A percentile compares a stretch with the other conserved stretches of the same genome.
These are phyloP conservation scores for Hemibagrus wyckioides DNA, from an alignment of 2,113 vertebrate genomes.

Conservation along the genomic window DNA sequence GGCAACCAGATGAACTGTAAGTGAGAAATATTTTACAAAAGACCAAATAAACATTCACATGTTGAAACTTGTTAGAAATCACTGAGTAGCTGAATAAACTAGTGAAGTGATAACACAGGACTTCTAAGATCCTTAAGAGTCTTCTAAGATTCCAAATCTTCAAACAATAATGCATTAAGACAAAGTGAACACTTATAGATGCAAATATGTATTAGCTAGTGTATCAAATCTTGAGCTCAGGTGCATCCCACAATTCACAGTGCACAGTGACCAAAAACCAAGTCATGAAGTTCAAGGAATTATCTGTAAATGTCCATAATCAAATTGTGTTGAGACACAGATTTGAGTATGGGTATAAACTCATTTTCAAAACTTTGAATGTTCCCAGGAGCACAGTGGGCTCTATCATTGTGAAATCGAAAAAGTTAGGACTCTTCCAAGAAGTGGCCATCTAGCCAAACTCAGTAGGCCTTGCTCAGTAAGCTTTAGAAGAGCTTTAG, in stretches of 20 bases:
- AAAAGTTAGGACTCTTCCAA: neutral
- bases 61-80: neutral
- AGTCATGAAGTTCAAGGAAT: neutral
- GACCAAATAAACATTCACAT: neutral
- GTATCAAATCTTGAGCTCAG: neutral
- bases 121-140: neutral
- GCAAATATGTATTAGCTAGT: neutral
- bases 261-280: neutral
- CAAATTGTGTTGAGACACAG: neutral
- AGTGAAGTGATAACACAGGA: neutral
- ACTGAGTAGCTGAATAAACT: neutral
- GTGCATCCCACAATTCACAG: neutral
- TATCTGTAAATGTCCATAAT: neutral
- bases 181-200: neutral
- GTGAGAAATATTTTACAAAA: neutral
- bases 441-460: neutral
- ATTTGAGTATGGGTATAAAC: neutral
- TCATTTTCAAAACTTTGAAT: neutral
- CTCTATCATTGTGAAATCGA: neutral
- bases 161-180: neutral
- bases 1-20: neutral
- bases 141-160: neutral
- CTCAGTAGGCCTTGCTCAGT: neutral
- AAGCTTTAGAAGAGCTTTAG: neutral
- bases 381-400: neutral